Conservation (phyloP, 2,113 vertebrate genomes). For the Triplophysa rosa region DNA sequence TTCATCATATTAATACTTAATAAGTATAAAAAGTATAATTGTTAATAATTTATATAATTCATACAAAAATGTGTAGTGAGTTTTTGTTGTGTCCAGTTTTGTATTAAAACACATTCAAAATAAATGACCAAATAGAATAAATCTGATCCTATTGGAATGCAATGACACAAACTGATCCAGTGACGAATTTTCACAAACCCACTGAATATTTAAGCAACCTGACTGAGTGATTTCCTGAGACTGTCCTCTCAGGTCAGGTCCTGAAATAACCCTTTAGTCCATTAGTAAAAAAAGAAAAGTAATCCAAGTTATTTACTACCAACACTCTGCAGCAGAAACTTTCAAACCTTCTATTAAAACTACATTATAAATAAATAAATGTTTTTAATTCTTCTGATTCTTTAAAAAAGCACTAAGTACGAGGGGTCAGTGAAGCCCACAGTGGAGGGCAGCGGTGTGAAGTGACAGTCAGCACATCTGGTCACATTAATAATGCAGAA, state of each 20-base stretch:
- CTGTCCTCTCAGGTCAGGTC: constrained; percentile 36
- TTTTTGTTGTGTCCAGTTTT: background rate
- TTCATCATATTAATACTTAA: too few relatives aligned
- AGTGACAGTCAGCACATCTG: constrained; percentile 81
- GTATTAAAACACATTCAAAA: background rate
- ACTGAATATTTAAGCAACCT: constrained; percentile 35
- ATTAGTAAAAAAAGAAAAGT: background rate
- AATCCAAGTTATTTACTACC: too few relatives aligned
- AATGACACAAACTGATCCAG: constrained; percentile 1
- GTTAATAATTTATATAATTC: background rate
- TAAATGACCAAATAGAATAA: background rate
- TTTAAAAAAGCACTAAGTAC: background rate
- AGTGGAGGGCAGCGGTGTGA: constrained; percentile 67
- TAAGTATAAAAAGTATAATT: background rate
- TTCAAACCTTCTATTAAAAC: too few relatives aligned
- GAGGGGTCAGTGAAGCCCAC: constrained; percentile 53
- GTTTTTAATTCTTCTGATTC: background rate
- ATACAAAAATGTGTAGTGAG: background rate
- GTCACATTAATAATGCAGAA: constrained; percentile 77
- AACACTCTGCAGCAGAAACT: too few relatives aligned
- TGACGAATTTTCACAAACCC: background rate
- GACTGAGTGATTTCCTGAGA: constrained; percentile 29
- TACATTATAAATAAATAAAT: too few relatives aligned
- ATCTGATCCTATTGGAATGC: background rate
- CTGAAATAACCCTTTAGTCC: constrained; percentile 8